Base-by-base conservation (phyloP, 2,113 vertebrate species). In the Sander lucioperca region DNA sequence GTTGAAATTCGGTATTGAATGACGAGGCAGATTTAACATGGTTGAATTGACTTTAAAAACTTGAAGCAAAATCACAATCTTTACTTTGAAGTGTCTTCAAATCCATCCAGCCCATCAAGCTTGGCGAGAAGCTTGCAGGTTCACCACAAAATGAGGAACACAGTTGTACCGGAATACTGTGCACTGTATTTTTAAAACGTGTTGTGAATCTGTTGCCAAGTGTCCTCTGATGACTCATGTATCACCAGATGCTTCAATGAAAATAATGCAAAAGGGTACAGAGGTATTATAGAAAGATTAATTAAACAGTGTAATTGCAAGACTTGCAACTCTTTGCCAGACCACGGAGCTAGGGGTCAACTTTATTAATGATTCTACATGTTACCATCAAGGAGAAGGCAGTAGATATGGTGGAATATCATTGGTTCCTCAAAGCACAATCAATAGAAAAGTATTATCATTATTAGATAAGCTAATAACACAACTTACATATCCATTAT, bases 201-300 rank as follows among this genome's bases (percentile, higher is more conserved):
- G 59, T 27, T n/a, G 10, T n/a, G n/a, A 27, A 58, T 51, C 43
- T 25, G 25, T 50, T 58, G 62, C 43, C 36, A n/a, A 18, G 11
- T 83, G 72, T 69, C 47, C 57, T 63, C 50, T 50, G 15, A 27
- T 36, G 39, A 79, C 45, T 61, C 53, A 10, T 48, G 23, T 54
- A n/a, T 19, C 14, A 66, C 39, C 48, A n/a, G 23, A 65, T 33
- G 68, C 43, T 73, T n/a, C 13, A 57, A 39, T 0, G 3, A 68
- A n/a, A 47, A 30, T 21, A 54, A 48, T 4, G 21, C 27, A 33
- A 47, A 68, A 5, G 11, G 3, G 10, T 19, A 23, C 9, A 9
- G 15, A 57, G 25, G 50, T 39, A 58, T 36, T 14, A 19, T 0
- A 54, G 16, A 48, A 48, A 68, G 50, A 72, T 69, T 1, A 19